These are phyloP conservation scores for Dione juno DNA, from an alignment of 2,888 invertebrate species.

Conservation along the genomic window DNA sequence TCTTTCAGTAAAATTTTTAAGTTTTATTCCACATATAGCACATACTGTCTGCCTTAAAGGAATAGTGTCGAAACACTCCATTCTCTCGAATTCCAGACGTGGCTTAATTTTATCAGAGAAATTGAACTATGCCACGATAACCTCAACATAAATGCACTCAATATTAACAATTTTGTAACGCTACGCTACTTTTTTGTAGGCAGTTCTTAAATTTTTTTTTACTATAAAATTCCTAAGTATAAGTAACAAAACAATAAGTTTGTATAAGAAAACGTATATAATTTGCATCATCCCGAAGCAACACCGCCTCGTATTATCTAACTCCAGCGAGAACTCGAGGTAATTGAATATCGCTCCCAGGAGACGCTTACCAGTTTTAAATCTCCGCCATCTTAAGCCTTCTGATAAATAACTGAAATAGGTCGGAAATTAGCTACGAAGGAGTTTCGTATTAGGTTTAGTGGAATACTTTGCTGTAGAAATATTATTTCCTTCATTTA, in stretches of 20 bases:
- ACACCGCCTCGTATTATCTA: not conserved
- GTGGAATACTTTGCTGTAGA: not conserved
- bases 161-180: too few species aligned
- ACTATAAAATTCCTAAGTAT: not conserved
- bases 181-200: too few species aligned
- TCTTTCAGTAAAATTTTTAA: too few species aligned
- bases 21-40: too few species aligned
- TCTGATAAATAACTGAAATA: conserved; percentile 40
- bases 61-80: too few species aligned
- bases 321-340: conserved; percentile 13
- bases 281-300: conserved; percentile 12
- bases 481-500: not conserved
- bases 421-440: conserved; percentile 38
- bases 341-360: conserved; percentile 38
- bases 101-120: too few species aligned
- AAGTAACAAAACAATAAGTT: conserved; percentile 12
- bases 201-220: not conserved
- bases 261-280: conserved; percentile 10
- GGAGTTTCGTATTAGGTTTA: conserved; percentile 37
- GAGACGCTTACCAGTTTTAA: conserved; percentile 39
- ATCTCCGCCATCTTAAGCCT: conserved; percentile 37
- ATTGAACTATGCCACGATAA: too few species aligned
- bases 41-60: too few species aligned
- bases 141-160: too few species aligned
- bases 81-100: too few species aligned